Conservation (phyloP, 2,113 vertebrate species). For the Rhinoptilus africanus region DNA sequence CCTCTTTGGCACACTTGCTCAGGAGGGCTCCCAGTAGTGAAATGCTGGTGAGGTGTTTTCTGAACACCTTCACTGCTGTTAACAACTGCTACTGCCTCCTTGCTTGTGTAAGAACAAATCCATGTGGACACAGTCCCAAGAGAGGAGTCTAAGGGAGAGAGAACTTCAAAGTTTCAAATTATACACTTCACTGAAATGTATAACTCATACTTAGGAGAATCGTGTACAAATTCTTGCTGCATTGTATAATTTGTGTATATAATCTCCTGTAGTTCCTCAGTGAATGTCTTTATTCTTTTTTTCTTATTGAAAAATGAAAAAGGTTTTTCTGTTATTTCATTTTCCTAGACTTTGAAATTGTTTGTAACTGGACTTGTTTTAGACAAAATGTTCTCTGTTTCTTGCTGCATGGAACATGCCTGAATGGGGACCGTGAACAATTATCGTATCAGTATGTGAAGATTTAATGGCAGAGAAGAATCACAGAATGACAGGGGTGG, state of each 20-base stretch:
- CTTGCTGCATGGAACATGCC: not conserved
- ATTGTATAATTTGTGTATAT: not conserved
- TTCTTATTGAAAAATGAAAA: not conserved
- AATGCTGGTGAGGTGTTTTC: not conserved
- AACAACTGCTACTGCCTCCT: not conserved
- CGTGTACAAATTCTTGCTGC: not conserved
- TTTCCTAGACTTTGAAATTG: not conserved
- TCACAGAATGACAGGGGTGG: too few species aligned
- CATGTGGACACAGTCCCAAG: not conserved
- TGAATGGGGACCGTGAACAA: not conserved
- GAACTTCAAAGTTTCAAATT: not conserved
- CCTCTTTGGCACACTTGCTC: not conserved
- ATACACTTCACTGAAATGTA: not conserved
- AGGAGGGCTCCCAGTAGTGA: not conserved
- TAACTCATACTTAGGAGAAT: not conserved
- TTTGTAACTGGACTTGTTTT: not conserved
- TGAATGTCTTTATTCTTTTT: not conserved
- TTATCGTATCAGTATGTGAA: not conserved
- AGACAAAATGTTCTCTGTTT: not conserved
- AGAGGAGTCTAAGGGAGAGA: not conserved
- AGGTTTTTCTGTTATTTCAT: not conserved
- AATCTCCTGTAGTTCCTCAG: not conserved
- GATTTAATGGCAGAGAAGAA: not conserved
- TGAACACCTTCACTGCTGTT: not conserved
- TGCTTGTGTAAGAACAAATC: not conserved